Conservation (phyloP, 2,113 vertebrate species). For the Corynorhinus townsendii region DNA sequence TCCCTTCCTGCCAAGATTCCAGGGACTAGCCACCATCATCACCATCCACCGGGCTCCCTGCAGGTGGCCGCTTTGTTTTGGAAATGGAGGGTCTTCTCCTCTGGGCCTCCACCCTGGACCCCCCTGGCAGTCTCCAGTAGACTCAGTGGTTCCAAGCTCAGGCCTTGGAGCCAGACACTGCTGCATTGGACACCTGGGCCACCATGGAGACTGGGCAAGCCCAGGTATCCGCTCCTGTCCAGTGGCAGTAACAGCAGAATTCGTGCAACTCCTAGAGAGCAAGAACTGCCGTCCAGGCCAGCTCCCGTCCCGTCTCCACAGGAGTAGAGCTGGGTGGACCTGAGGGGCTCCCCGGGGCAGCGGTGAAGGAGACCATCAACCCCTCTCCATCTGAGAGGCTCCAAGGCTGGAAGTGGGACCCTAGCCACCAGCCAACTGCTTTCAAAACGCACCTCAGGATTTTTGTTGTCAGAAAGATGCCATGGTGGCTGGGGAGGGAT, state of each 20-base stretch:
- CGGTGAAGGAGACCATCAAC: rapidly evolving
- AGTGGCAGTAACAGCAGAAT: not conserved
- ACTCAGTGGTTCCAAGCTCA: not conserved
- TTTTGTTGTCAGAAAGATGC: not conserved
- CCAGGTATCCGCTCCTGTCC: rapidly evolving
- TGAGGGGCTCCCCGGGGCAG: rapidly evolving
- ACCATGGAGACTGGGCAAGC: not conserved
- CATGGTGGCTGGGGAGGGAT: rapidly evolving
- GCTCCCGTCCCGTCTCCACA: not conserved
- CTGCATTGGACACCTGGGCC: rapidly evolving
- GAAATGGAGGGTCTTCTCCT: not conserved
- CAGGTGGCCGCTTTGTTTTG: not conserved
- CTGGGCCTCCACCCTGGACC: too few species aligned
- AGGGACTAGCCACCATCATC: rapidly evolving
- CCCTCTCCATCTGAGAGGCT: rapidly evolving
- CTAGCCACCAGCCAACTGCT: rapidly evolving
- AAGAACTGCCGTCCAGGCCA: rapidly evolving
- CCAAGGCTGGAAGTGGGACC: rapidly evolving
- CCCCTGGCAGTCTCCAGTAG: rapidly evolving
- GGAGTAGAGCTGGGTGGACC: too few species aligned
- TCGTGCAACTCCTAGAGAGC: rapidly evolving
- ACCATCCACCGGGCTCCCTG: too few species aligned
- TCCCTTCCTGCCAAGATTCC: not conserved
- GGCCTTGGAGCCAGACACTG: rapidly evolving
- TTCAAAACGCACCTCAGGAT: rapidly evolving